A percentile compares a stretch with the other conserved stretches of the same genome.
Evolutionary conservation across 2,797 vertebrate species (phyloP).

Genomic region (Periophthalmus magnuspinnatus): DNA sequence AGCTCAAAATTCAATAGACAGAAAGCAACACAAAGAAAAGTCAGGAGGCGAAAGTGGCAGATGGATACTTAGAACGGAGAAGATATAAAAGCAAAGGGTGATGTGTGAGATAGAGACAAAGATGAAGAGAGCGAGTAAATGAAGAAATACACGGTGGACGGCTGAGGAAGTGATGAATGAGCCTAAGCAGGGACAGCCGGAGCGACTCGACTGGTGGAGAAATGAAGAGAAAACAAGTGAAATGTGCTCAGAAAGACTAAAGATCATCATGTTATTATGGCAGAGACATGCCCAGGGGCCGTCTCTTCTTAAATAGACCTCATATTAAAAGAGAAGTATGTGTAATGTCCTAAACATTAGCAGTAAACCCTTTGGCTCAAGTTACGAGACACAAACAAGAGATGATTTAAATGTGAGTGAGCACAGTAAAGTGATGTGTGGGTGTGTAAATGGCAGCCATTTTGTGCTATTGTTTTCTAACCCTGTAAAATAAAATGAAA

Average conservation of each 20-base stretch:
- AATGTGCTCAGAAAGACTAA: constrained; percentile 39
- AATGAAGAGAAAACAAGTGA: constrained; percentile 42
- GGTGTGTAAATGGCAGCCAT: background rate
- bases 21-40: constrained; percentile 33
- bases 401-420: constrained; percentile 41
- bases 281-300: constrained; percentile 35
- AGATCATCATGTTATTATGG: constrained; percentile 33
- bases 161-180: constrained; percentile 70
- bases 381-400: constrained; percentile 51
- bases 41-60: constrained; percentile 38
- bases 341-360: constrained; percentile 54
- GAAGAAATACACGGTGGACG: constrained; percentile 63
- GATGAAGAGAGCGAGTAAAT: constrained; percentile 63
- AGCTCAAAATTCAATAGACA: constrained; percentile 25
- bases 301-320: constrained; percentile 48
- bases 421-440: constrained; percentile 31
- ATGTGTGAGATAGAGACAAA: constrained; percentile 51
- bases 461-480: background rate
- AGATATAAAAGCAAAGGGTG: constrained; percentile 27
- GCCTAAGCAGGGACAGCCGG: constrained; percentile 59
- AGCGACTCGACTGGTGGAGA: constrained; percentile 25
- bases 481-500: background rate
- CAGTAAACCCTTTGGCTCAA: constrained; percentile 38
- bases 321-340: constrained; percentile 50
- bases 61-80: constrained; percentile 37